A percentile compares a stretch with the other conserved stretches of the same genome.
phyloP scores from a whole-genome alignment of 2,113 vertebrate genomes.

The Centropus bengalensis region DNA sequence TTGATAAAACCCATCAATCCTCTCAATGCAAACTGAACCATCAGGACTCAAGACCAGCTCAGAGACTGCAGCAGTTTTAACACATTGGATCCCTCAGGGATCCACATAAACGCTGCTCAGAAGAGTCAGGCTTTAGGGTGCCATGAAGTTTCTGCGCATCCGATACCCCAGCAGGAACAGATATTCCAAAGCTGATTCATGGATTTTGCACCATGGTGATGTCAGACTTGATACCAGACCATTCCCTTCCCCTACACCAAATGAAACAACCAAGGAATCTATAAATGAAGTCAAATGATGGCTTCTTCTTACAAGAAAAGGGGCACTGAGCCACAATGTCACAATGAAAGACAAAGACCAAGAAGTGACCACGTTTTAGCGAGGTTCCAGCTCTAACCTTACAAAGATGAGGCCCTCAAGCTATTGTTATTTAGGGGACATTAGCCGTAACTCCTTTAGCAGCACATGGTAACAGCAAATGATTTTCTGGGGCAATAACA shows the following conservation, averaged over 20 bases:
- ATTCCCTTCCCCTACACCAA: not conserved
- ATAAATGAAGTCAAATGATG: not conserved
- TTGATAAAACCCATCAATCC: not conserved
- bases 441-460: not conserved
- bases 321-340: not conserved
- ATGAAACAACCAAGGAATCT: not conserved
- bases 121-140: not conserved
- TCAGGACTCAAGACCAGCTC: not conserved
- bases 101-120: not conserved
- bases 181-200: not conserved
- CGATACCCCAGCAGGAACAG: not conserved
- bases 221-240: not conserved
- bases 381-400: not conserved
- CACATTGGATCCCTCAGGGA: not conserved
- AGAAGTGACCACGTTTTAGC: not conserved
- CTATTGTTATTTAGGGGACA: not conserved
- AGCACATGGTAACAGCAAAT: not conserved
- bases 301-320: not conserved
- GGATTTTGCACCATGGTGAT: accelerated
- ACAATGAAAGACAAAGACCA: not conserved
- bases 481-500: not conserved
- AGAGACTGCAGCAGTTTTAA: not conserved
- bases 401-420: not conserved
- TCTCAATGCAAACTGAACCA: not conserved
- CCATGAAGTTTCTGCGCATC: not conserved